phyloP scores from a whole-genome alignment of 1,140 invertebrate species.

The Dreissena polymorpha region DNA sequence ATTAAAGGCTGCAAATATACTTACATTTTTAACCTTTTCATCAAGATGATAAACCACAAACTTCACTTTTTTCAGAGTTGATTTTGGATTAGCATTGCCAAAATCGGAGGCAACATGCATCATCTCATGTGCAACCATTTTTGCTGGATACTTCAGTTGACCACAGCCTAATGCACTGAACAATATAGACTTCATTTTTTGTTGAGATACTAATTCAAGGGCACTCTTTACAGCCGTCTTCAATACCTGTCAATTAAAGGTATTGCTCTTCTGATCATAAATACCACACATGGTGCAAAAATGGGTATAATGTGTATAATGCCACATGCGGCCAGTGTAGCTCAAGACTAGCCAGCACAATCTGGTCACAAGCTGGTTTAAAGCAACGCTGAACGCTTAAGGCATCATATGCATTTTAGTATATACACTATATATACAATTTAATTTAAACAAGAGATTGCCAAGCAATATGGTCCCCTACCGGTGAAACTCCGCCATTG shows the following conservation, averaged over 20 bases:
- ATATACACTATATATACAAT: no score
- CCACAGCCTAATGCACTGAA: conserved; percentile 51
- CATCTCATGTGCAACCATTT: conserved; percentile 39
- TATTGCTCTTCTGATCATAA: not conserved
- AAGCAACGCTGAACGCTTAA: no score
- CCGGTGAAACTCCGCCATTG: no score
- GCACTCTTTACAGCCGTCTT: conserved; percentile 22
- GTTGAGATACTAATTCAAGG: conserved; percentile 19
- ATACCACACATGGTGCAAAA: no score
- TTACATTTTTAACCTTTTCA: conserved; percentile 1
- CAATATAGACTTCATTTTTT: conserved; percentile 29
- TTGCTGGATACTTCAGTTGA: conserved; percentile 34
- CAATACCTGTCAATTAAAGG: conserved; percentile 19
- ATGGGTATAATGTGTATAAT: no score
- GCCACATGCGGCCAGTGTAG: no score
- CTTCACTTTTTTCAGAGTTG: conserved; percentile 26
- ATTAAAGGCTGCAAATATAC: no score
- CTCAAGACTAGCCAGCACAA: no score
- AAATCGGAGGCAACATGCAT: conserved; percentile 20
- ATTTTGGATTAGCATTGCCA: conserved; percentile 10
- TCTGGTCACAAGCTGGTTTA: no score
- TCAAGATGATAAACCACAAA: conserved; percentile 49
- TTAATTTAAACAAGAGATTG: no score
- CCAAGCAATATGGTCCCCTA: no score
- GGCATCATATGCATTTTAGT: no score